Evolutionary conservation across 1,140 invertebrate species (phyloP), one percentile per base, ranked within the genome.

Genomic region (Drosophila ambigua): DNA sequence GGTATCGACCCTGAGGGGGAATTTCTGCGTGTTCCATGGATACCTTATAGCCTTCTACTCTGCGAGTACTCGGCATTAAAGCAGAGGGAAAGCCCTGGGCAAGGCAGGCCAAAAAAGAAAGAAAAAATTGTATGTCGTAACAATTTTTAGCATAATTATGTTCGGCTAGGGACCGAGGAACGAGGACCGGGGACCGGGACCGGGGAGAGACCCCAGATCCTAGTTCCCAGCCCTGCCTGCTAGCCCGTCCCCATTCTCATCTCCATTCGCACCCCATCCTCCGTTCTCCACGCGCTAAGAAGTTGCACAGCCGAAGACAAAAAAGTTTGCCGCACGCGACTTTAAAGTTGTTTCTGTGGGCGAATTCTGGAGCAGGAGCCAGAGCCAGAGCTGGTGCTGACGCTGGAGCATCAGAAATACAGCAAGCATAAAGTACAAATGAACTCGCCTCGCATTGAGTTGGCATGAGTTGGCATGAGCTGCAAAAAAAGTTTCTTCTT

Each of bases 61-160:
- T 39, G 11, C 35, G 11, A 39, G 35, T 39, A 13, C 11, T 39
- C 35, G 4, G 35, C 5, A 39, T 39, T 2, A 13, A 39, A 23
- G 43, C 11, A 24, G 35, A 46, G 13, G 20, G 41, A 43, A 48
- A 45, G 62, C 54, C 58, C 54, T 65, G 67, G 59, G 66, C 77
- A 65, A 43, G 55, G 45, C 54, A 55, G 71, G 61, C 69, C 58
- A 45, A 51, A 74, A 65, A 15, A 23, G 48, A 61, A 54, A 49
- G 26, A 50, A 63, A 62, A 54, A 61, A 77, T 77, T 87, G 77
- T 88, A 79, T 65, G 83, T 60, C 83, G 71, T 81, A 88, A 79
- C 83, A 83, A 87, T 88, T 87, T 87, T 87, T 76, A 88, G 82
- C 82, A 87, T 87, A 87, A 87, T 87, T 87, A 87, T 88, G 83